phyloP scores from a whole-genome alignment of 2,113 vertebrate species.

The Physeter macrocephalus region DNA sequence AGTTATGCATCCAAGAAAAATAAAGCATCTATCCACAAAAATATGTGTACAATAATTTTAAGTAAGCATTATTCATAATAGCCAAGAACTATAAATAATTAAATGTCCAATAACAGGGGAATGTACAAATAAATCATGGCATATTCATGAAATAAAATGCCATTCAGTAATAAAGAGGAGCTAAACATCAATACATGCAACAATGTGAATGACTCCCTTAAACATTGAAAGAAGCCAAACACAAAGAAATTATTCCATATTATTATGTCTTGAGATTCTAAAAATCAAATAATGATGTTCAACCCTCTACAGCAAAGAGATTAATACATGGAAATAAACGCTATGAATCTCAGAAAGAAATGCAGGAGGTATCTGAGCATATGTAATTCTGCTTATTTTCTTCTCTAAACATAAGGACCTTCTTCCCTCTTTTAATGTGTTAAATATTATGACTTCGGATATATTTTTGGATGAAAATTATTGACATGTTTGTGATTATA shows the following conservation, averaged over 20 bases:
- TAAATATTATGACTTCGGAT: background rate
- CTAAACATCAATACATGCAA: background rate
- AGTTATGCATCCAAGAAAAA: background rate
- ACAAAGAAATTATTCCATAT: background rate
- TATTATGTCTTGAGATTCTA: background rate
- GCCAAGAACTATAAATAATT: background rate
- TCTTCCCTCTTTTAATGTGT: background rate
- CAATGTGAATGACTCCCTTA: background rate
- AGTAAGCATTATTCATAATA: background rate
- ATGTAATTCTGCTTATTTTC: background rate
- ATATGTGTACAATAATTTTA: background rate
- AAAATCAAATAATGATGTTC: background rate
- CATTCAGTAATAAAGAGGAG: background rate
- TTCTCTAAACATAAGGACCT: background rate
- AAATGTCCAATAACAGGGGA: background rate
- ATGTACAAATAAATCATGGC: background rate
- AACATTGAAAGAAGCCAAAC: background rate
- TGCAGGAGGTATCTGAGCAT: background rate
- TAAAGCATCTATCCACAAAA: background rate
- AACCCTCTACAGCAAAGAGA: background rate
- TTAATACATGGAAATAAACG: background rate
- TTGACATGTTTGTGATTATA: conserved; percentile 6
- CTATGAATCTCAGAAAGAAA: background rate
- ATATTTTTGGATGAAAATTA: background rate
- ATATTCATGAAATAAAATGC: background rate